A percentile compares a stretch with the other conserved stretches of the same genome.
Evolutionary conservation across 2,113 vertebrate species (phyloP).

Genomic region (Pagrus major): DNA sequence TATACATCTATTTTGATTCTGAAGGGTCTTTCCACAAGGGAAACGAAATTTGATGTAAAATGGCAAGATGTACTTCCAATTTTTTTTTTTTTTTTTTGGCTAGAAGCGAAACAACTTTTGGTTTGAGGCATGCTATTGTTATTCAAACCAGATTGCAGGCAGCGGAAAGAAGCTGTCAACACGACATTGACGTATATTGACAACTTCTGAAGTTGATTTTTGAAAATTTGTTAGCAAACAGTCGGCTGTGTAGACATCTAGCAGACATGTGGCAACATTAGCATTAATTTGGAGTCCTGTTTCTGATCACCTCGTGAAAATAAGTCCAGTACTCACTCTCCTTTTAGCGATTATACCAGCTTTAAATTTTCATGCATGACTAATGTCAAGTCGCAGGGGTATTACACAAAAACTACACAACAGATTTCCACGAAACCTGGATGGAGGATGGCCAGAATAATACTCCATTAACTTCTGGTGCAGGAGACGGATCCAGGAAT

Average conservation of each 20-base stretch:
- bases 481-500: no score
- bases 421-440: no score
- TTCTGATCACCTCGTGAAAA: not conserved
- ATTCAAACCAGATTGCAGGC: not conserved
- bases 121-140: not conserved
- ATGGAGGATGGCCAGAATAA: no score
- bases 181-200: not conserved
- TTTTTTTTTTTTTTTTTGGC: no score
- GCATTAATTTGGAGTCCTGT: not conserved
- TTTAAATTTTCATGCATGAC: no score
- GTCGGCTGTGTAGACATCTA: not conserved
- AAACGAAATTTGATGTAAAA: conserved; percentile 17
- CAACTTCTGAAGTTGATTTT: no score
- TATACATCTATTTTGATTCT: conserved; percentile 16
- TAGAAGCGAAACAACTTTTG: not conserved
- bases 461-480: no score
- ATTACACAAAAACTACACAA: no score
- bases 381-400: no score
- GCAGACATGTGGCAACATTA: not conserved
- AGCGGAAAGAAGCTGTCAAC: not conserved
- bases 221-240: not conserved
- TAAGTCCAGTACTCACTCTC: not conserved
- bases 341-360: not conserved
- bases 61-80: not conserved
- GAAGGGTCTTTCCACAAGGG: not conserved